Percentiles rank a stretch among this genome's conserved stretches.
phyloP scores from a whole-genome alignment of 2,888 invertebrate genomes.

The Trachelus troglodyta region DNA sequence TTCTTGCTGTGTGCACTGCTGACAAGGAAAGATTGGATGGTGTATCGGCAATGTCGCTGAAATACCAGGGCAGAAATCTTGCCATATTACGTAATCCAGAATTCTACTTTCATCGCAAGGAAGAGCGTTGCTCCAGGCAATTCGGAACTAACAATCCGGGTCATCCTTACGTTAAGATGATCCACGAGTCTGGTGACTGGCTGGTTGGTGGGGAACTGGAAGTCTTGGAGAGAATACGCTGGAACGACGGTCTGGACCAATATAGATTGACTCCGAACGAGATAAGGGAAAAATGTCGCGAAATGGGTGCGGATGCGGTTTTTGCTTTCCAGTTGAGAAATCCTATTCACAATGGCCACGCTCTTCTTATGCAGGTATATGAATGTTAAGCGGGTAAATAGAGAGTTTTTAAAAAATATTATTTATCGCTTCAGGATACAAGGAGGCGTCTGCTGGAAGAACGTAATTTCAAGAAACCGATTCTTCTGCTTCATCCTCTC shows the following conservation, averaged over 20 bases:
- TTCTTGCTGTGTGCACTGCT: constrained; percentile 79
- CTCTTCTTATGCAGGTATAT: constrained; percentile 86
- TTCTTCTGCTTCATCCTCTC: constrained; percentile 93
- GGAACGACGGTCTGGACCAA: constrained; percentile 94
- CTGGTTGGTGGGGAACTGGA: constrained; percentile 93
- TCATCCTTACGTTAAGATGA: constrained; percentile 94
- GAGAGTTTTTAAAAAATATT: not conserved
- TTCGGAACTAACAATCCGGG: constrained; percentile 87
- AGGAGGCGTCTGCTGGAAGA: constrained; percentile 78
- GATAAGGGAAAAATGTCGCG: constrained; percentile 80
- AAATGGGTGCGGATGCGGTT: constrained; percentile 90
- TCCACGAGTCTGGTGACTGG: constrained; percentile 93
- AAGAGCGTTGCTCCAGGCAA: constrained; percentile 90
- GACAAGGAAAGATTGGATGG: constrained; percentile 80
- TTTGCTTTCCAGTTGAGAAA: constrained; percentile 97
- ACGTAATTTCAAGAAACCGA: constrained; percentile 90
- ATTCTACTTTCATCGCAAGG: constrained; percentile 93
- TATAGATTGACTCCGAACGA: constrained; percentile 94
- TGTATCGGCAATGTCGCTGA: constrained; percentile 73
- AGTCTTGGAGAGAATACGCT: constrained; percentile 86
- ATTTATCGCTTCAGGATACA: constrained; percentile 72
- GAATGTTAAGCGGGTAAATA: not conserved
- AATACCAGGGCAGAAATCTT: constrained; percentile 73
- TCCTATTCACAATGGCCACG: constrained; percentile 98
- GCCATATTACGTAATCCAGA: constrained; percentile 87